phyloP scores from a whole-genome alignment of 2,113 vertebrate genomes.

The Urocitellus parryii region DNA sequence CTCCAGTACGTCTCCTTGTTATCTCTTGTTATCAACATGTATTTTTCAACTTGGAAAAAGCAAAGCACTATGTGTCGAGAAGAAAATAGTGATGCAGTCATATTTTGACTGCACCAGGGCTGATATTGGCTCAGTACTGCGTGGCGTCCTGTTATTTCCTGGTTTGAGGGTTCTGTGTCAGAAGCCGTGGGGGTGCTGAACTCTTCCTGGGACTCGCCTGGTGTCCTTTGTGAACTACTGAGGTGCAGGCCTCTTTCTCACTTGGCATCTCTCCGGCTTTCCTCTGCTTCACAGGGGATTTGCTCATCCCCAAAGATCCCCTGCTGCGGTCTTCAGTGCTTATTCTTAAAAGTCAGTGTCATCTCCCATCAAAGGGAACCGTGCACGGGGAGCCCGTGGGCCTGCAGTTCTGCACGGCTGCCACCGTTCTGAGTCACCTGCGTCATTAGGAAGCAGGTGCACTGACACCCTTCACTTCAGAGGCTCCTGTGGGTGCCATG shows the following conservation, averaged over 20 bases:
- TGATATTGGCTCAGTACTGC: not conserved
- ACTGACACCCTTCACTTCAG: not conserved
- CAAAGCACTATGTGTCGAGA: not conserved
- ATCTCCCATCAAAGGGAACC: not conserved
- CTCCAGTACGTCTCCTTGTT: not conserved
- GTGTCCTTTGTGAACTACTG: not conserved
- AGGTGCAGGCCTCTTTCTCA: not conserved
- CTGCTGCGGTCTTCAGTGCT: not conserved
- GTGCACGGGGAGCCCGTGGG: not conserved
- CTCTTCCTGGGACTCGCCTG: not conserved
- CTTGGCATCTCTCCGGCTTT: not conserved
- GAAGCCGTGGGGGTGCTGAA: not conserved
- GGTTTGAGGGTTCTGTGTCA: not conserved
- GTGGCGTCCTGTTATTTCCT: not conserved
- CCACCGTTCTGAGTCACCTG: slow-evolving; percentile 27
- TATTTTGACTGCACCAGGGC: not conserved
- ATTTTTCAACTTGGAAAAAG: not conserved
- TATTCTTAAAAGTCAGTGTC: not conserved
- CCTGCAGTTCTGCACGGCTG: not conserved
- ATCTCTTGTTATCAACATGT: not conserved
- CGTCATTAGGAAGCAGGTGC: not conserved
- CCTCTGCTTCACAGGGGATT: not conserved
- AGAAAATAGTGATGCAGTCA: not conserved
- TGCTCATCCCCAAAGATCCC: not conserved
- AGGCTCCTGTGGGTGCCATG: slow-evolving; percentile 24